Percentiles rank a stretch among this genome's conserved stretches.
These are phyloP conservation scores for Apeira syringaria DNA, from an alignment of 2,888 invertebrate genomes.

Conservation along the genomic window DNA sequence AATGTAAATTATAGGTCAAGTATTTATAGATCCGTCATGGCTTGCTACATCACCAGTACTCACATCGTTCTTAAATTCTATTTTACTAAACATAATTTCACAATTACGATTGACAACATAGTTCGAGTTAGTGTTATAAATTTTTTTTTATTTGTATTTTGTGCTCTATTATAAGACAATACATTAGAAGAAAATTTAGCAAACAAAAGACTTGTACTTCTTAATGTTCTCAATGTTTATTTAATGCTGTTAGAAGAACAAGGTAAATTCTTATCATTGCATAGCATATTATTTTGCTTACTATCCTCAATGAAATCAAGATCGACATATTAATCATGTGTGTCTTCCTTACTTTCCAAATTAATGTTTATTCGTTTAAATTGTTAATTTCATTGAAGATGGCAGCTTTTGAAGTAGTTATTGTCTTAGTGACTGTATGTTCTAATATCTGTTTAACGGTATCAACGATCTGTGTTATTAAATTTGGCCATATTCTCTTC, in stretches of 20 bases:
- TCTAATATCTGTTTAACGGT: slow-evolving; percentile 15
- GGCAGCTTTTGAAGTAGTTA: slow-evolving; percentile 13
- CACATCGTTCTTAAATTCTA: no score
- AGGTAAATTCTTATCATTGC: slow-evolving; percentile 26
- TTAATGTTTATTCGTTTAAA: no score
- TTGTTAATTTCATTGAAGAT: slow-evolving; percentile 17
- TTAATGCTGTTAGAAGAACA: slow-evolving; percentile 27
- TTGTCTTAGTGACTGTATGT: slow-evolving; percentile 18
- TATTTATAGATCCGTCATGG: no score
- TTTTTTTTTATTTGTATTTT: no score
- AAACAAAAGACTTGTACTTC: slow-evolving; percentile 18
- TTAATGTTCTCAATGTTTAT: slow-evolving; percentile 25
- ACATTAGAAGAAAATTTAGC: not conserved
- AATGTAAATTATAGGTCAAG: no score
- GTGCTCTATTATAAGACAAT: slow-evolving; percentile 9
- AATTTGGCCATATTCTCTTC: slow-evolving; percentile 6
- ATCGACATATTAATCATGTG: no score
- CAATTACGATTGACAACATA: no score
- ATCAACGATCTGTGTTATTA: no score
- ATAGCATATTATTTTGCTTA: slow-evolving; percentile 9
- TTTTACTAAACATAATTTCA: no score
- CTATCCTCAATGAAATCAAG: slow-evolving; percentile 14
- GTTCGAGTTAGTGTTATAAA: no score
- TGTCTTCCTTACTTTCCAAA: no score
- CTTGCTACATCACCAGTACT: no score